Evolutionary conservation across 2,113 vertebrate genomes (phyloP), one percentile per base, ranked within the genome.

Genomic region (Ornithorhynchus anatinus): DNA sequence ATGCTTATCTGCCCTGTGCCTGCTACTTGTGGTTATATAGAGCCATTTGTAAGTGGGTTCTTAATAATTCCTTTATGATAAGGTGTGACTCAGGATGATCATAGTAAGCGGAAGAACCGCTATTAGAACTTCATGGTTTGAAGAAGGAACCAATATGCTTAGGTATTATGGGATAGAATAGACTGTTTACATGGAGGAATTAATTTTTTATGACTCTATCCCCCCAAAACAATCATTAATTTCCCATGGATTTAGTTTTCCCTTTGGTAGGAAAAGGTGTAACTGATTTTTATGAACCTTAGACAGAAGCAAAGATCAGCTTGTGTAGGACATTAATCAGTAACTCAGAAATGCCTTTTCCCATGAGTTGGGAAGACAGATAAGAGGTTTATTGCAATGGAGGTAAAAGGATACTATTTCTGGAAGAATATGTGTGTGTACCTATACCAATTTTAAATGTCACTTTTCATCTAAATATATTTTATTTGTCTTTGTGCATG

Each of bases 281-380:
- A 63, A 39, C 78, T 57, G 79, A 75, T 77, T 77, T 75, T 79
- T 33, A 59, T 58, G 72, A 39, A 75, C 78, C 48, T 85, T 87
- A 60, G 62, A 85, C 48, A 67, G 67, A 81, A 77, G 23, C 77
- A 84, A 84, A 84, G 80, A 85, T 75, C 78, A 77, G 37, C 44
- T 11, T 77, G 25, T 23, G 66, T 33, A 67, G 36, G n/a, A 77
- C 67, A 67, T 81, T 81, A 81, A 81, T 84, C 59, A 80, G 66
- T 87, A 79, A 72, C 72, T 80, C 27, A 22, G n/a, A 80, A 84
- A 77, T 77, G 64, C 31, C 48, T 72, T 78, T 78, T 64, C 64
- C 58, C 20, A 51, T 61, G 43, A 72, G 44, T 79, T 84, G 83
- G 52, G 67, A 79, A 59, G 63, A 71, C 69, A 69, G 47, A 63